Evolutionary conservation across 2,113 vertebrate species (phyloP), one percentile per base, ranked within the genome.

Genomic region (Tupaia chinensis): DNA sequence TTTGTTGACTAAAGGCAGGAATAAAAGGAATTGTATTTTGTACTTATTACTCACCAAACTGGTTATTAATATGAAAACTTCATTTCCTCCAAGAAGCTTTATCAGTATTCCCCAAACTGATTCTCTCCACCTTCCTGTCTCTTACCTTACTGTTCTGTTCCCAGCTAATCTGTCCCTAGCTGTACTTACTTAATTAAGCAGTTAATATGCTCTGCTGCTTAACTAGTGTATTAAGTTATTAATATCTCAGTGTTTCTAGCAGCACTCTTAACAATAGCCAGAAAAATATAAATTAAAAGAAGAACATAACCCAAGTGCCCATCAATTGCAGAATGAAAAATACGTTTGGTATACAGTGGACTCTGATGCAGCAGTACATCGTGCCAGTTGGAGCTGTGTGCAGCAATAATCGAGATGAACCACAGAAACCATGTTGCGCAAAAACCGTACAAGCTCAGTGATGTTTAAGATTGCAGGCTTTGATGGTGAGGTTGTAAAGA

Each of bases 11-110:
- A 74, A 72, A 27, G 60, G 83, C 91, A 76, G n/a, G 32, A 69
- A 44, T 78, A 66, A 70, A 56, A 95, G 65, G 65, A 72, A 32
- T 76, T 66, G 13, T 74, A 22, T 73, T 88, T 85, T 91, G 7
- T 78, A 44, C 74, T 79, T 94, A 34, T 77, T 69, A 56, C 19
- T 3, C 76, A 34, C 66, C 72, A 97, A 58, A 68, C 34, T 65
- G 60, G 16, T 79, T 92, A 29, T 74, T 95, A 80, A 84, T 81
- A 29, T 34, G 79, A 94, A 74, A 96, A 87, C 17, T 16, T 93
- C 13, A 54, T 91, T 93, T 93, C 60, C 22, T 74, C 53, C 70
- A 44, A 83, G 29, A 79, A 78, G 14, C 76, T n/a, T 54, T 56
- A 1, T 66, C 60, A 56, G 0, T 60, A 54, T 78, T 84, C 44